Evolutionary conservation across 1,140 invertebrate species (phyloP).

Genomic region (Lethrus apterus): DNA sequence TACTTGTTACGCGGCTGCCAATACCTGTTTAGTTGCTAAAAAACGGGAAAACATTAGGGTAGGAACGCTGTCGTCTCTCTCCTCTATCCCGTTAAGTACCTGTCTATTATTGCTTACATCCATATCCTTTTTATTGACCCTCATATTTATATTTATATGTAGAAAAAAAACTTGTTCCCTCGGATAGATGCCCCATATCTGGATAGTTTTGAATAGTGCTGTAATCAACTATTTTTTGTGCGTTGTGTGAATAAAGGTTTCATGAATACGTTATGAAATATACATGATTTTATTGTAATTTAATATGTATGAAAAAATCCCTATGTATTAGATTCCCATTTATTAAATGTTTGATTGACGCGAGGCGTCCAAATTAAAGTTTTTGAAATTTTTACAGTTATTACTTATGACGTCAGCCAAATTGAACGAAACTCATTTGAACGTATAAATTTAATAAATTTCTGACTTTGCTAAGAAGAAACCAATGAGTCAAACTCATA

Average conservation of each 20-base stretch:
- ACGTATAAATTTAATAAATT: background rate
- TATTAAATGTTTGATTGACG: background rate
- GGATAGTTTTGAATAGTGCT: background rate
- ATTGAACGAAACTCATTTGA: background rate
- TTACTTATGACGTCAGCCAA: background rate
- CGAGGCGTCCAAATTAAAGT: background rate
- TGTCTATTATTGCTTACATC: slow-evolving; percentile 13
- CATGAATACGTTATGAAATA: background rate
- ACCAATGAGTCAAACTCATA: too few relatives aligned
- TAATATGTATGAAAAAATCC: background rate
- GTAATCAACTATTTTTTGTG: background rate
- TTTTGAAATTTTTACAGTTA: background rate
- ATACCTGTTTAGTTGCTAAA: slow-evolving; percentile 19
- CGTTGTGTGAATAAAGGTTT: background rate
- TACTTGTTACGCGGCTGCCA: slow-evolving; percentile 15
- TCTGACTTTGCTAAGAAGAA: too few relatives aligned
- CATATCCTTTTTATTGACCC: slow-evolving; percentile 14
- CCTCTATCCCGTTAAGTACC: slow-evolving; percentile 18
- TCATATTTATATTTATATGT: background rate
- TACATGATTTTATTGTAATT: background rate
- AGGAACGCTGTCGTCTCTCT: background rate
- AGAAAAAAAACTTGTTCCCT: background rate
- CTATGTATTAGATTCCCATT: background rate
- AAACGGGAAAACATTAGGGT: slow-evolving; percentile 17
- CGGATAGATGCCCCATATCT: background rate